Conservation (phyloP, 2,888 invertebrate genomes). For the Stictocephala bisonia region DNA sequence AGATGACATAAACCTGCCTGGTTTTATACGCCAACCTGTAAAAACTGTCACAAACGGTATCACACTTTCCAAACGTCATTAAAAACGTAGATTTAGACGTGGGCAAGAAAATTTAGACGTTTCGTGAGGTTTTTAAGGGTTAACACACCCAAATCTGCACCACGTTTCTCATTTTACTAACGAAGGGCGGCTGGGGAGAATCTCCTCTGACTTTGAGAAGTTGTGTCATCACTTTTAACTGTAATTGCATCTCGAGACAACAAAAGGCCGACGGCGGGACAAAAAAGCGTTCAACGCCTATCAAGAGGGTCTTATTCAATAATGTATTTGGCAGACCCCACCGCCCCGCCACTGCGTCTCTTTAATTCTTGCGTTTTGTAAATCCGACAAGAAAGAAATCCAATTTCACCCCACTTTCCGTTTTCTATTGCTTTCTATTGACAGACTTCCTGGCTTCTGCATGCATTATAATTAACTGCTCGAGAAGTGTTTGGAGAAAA, state of each 20-base stretch:
- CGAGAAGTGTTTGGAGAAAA: not conserved
- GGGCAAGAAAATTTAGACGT: too few relatives aligned
- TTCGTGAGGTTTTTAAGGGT: too few relatives aligned
- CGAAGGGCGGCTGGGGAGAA: conserved; percentile 30
- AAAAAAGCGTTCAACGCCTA: conserved; percentile 39
- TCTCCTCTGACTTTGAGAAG: conserved; percentile 44
- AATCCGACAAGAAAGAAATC: conserved; percentile 40
- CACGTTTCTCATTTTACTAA: conserved; percentile 49
- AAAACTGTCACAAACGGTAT: too few relatives aligned
- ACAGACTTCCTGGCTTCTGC: not conserved
- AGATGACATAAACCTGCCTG: too few relatives aligned
- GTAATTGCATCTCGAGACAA: conserved; percentile 47
- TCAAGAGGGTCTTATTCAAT: conserved; percentile 38
- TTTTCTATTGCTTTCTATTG: conserved; percentile 26
- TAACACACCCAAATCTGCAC: too few relatives aligned
- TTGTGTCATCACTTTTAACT: conserved; percentile 50
- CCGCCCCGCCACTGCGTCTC: not conserved
- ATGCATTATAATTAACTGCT: not conserved
- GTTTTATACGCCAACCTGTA: too few relatives aligned
- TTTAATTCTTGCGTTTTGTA: conserved; percentile 43
- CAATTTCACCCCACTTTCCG: conserved; percentile 24
- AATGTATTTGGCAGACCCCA: conserved; percentile 26
- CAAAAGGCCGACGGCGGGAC: conserved; percentile 12
- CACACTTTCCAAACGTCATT: too few relatives aligned
- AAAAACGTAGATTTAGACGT: too few relatives aligned